Percentiles rank a stretch among this genome's conserved stretches.
These are phyloP conservation scores for Hydrotaea cyrtoneurina DNA, from an alignment of 2,888 invertebrate genomes.

Conservation along the genomic window DNA sequence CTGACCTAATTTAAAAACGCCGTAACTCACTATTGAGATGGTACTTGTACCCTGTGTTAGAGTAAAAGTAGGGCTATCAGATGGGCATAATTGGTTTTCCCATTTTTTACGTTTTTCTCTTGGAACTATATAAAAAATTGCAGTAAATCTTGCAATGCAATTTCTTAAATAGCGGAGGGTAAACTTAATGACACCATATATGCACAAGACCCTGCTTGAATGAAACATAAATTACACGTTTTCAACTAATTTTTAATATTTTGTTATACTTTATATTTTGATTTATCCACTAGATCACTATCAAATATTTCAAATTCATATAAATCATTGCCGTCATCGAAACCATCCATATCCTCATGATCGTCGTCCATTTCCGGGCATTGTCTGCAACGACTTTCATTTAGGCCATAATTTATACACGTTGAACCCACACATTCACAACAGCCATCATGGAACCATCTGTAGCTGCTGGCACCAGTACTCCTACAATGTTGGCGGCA, in stretches of 20 bases:
- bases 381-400: constrained; percentile 88
- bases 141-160: too few relatives aligned
- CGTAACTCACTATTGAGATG: too few relatives aligned
- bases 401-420: constrained; percentile 93
- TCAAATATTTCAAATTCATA: constrained; percentile 34
- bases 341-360: constrained; percentile 77
- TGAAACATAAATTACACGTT: too few relatives aligned
- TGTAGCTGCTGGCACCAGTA: constrained; percentile 79
- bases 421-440: constrained; percentile 95
- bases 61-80: too few relatives aligned
- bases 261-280: constrained; percentile 10
- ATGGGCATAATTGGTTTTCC: too few relatives aligned
- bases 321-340: constrained; percentile 67
- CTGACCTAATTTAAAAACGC: too few relatives aligned
- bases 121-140: too few relatives aligned
- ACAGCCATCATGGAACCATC: constrained; percentile 96
- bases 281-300: constrained; percentile 40
- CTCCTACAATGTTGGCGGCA: constrained; percentile 88
- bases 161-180: too few relatives aligned
- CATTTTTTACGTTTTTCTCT: too few relatives aligned
- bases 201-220: too few relatives aligned
- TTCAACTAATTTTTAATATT: constrained; percentile 3
- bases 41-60: too few relatives aligned
- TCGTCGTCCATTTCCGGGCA: constrained; percentile 86
- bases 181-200: too few relatives aligned